Evolutionary conservation across 2,888 invertebrate species (phyloP).

Genomic region (Eristalis tenax): DNA sequence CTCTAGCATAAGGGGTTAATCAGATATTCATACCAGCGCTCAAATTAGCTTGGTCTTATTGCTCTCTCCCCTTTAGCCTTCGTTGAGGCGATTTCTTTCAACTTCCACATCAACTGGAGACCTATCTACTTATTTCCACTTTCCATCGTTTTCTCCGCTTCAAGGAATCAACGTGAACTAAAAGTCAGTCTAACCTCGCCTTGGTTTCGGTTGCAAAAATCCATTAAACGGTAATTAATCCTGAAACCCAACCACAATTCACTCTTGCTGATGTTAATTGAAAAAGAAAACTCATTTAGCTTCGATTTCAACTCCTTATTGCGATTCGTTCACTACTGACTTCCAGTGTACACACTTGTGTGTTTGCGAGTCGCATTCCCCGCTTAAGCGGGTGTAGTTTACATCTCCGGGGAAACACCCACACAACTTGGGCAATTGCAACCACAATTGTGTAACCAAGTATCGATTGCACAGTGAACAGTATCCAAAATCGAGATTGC

Average conservation of each 20-base stretch:
- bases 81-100: too few relatives aligned
- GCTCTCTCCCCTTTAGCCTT: too few relatives aligned
- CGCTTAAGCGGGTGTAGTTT: background rate
- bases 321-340: background rate
- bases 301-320: constrained; percentile 19
- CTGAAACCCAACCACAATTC: constrained; percentile 25
- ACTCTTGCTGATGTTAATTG: constrained; percentile 28
- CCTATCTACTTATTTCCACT: too few relatives aligned
- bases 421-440: constrained; percentile 10
- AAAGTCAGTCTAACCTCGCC: background rate
- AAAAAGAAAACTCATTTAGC: constrained; percentile 50
- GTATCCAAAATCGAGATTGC: constrained; percentile 11
- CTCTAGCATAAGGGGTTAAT: too few relatives aligned
- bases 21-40: too few relatives aligned
- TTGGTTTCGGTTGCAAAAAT: constrained; percentile 13
- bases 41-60: too few relatives aligned
- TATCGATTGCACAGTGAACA: constrained; percentile 46
- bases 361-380: background rate
- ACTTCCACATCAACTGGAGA: too few relatives aligned
- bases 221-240: constrained; percentile 62
- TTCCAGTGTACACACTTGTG: background rate
- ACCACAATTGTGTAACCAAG: constrained; percentile 37
- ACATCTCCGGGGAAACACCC: constrained; percentile 8
- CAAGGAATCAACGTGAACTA: background rate
- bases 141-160: too few relatives aligned